phyloP scores from a whole-genome alignment of 2,113 vertebrate genomes.

The Aphyosemion australe region DNA sequence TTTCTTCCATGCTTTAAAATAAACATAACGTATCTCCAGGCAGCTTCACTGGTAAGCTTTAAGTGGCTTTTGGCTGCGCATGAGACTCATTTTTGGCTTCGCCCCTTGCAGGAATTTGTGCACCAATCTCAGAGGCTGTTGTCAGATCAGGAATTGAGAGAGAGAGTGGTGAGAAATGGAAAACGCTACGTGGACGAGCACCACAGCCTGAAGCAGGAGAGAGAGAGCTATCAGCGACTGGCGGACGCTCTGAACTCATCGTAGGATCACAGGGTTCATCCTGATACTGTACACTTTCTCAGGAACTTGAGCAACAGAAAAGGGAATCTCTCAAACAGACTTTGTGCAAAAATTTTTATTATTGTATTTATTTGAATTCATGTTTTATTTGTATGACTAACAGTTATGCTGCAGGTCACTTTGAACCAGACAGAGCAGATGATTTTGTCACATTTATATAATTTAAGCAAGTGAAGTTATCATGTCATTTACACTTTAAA shows the following conservation, averaged over 20 bases:
- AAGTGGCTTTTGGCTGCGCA: conserved; percentile 57
- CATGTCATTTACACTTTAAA: conserved; percentile 22
- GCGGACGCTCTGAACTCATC: conserved; percentile 73
- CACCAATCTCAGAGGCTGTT: conserved; percentile 83
- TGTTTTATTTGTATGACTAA: conserved; percentile 24
- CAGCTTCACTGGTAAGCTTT: conserved; percentile 46
- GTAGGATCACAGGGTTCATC: background rate
- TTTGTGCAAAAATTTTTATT: background rate
- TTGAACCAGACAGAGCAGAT: conserved; percentile 40
- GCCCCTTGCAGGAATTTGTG: conserved; percentile 87
- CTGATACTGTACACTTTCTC: conserved; percentile 15
- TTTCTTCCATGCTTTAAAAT: conserved; percentile 43
- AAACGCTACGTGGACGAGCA: conserved; percentile 79
- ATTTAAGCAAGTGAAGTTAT: conserved; percentile 7
- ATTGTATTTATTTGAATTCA: conserved; percentile 7
- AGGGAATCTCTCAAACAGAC: background rate
- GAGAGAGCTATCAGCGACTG: conserved; percentile 84
- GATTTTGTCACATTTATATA: background rate
- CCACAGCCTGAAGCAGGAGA: conserved; percentile 82
- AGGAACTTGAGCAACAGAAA: conserved; percentile 31
- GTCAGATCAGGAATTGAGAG: conserved; percentile 74
- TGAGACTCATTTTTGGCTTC: conserved; percentile 38
- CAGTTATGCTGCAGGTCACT: conserved; percentile 28
- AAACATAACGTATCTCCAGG: conserved; percentile 40
- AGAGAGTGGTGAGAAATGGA: conserved; percentile 77